Evolutionary conservation across 2,888 invertebrate genomes (phyloP).

Genomic region (Ochropacha duplaris): DNA sequence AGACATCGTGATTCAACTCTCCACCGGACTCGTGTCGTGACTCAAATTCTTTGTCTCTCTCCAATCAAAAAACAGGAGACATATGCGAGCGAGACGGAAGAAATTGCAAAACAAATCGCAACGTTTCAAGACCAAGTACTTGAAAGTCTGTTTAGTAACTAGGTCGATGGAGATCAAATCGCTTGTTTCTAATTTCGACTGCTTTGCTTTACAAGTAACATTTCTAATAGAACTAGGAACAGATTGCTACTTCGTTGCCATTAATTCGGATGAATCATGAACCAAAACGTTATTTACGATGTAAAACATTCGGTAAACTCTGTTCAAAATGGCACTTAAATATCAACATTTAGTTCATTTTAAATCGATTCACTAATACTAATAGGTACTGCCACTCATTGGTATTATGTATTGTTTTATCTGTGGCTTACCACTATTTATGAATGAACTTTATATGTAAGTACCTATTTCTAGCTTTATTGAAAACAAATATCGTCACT

Average conservation of each 20-base stretch:
- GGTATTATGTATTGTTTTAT: not conserved
- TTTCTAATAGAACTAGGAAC: constrained; percentile 8
- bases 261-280: not conserved
- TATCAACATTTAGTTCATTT: not conserved
- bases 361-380: not conserved
- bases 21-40: constrained; percentile 44
- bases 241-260: not conserved
- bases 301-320: not conserved
- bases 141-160: constrained; percentile 24
- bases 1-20: constrained; percentile 55
- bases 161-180: constrained; percentile 40
- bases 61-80: constrained; percentile 21
- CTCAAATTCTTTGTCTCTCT: constrained; percentile 41
- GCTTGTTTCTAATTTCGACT: constrained; percentile 44
- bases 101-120: constrained; percentile 20
- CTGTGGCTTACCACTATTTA: not conserved
- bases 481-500: not conserved
- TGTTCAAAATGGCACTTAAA: not conserved
- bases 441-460: not conserved
- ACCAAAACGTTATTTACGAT: not conserved
- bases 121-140: constrained; percentile 15
- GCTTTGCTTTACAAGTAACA: constrained; percentile 21
- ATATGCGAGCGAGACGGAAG: constrained; percentile 26
- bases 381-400: not conserved
- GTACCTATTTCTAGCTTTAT: not conserved